phyloP scores from a whole-genome alignment of 2,888 invertebrate genomes.

The Drepanosiphum platanoidis region DNA sequence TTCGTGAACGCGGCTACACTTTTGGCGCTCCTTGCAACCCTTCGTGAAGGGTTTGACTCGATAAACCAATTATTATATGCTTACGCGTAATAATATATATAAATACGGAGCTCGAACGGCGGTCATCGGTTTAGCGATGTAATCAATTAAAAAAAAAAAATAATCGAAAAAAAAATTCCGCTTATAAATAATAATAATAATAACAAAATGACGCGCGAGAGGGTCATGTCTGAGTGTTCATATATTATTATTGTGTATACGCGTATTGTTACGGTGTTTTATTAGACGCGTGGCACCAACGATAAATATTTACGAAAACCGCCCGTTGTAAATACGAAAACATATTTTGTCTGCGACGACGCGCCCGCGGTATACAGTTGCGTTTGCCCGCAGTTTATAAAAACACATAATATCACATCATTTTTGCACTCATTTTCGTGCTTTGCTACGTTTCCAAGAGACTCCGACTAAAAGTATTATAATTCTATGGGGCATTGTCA shows the following conservation, averaged over 20 bases:
- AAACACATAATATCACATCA: no score
- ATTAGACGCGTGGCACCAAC: slow-evolving; percentile 34
- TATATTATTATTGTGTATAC: neutral
- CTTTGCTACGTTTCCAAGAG: no score
- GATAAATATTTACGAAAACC: slow-evolving; percentile 45
- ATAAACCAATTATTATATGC: slow-evolving; percentile 61
- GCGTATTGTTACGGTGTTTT: neutral
- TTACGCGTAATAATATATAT: slow-evolving; percentile 5
- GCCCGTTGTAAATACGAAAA: neutral
- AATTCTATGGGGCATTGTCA: no score
- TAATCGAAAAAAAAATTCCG: neutral
- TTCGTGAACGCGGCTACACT: slow-evolving; percentile 48
- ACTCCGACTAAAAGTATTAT: no score
- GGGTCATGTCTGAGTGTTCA: neutral
- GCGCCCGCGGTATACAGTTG: neutral
- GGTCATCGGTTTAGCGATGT: slow-evolving; percentile 55
- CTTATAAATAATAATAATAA: slow-evolving; percentile 27
- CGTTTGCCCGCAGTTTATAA: neutral
- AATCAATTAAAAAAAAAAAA: slow-evolving; percentile 52
- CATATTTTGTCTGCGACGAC: neutral
- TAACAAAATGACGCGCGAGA: slow-evolving; percentile 19
- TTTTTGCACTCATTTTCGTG: no score
- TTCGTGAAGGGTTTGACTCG: slow-evolving; percentile 52
- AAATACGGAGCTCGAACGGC: neutral
- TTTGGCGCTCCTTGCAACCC: slow-evolving; percentile 32